Conservation (phyloP, 2,888 invertebrate genomes). For the Trachelus stipa region DNA sequence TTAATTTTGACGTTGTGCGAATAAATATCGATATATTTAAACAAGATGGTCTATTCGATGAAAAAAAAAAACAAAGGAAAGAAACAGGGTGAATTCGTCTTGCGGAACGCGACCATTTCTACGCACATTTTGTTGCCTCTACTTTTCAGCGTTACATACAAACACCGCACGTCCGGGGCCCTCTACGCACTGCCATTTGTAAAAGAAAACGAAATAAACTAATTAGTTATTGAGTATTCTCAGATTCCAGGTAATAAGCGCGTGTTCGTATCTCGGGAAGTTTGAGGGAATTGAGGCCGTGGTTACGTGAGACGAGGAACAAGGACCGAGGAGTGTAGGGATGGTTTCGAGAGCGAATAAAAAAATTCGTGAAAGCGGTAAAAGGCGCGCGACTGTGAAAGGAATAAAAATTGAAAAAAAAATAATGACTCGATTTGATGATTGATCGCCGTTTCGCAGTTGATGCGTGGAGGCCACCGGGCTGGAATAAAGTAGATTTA, state of each 20-base stretch:
- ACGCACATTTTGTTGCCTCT: constrained; percentile 16
- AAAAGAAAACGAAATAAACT: constrained; percentile 14
- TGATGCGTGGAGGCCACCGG: constrained; percentile 37
- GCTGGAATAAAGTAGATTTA: constrained; percentile 25
- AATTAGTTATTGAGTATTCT: constrained; percentile 33
- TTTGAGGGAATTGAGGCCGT: background rate
- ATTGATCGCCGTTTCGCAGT: constrained; percentile 12
- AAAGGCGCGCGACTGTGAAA: background rate
- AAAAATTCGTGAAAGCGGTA: background rate
- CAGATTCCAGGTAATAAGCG: constrained; percentile 21
- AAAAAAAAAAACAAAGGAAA: background rate
- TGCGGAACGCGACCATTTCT: constrained; percentile 33
- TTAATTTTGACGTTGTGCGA: background rate
- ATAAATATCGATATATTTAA: background rate
- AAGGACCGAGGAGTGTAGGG: background rate
- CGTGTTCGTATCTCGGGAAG: background rate
- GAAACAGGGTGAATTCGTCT: constrained; percentile 26
- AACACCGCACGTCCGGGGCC: constrained; percentile 29
- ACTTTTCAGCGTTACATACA: constrained; percentile 24
- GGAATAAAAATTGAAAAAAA: constrained; percentile 9
- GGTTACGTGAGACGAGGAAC: background rate
- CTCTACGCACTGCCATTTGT: constrained; percentile 27
- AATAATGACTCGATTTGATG: constrained; percentile 7
- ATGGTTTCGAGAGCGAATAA: background rate
- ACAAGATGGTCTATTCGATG: background rate